Evolutionary conservation across 2,113 vertebrate genomes (phyloP), one percentile per base, ranked within the genome.

Genomic region (Phyllopteryx taeniolatus): DNA sequence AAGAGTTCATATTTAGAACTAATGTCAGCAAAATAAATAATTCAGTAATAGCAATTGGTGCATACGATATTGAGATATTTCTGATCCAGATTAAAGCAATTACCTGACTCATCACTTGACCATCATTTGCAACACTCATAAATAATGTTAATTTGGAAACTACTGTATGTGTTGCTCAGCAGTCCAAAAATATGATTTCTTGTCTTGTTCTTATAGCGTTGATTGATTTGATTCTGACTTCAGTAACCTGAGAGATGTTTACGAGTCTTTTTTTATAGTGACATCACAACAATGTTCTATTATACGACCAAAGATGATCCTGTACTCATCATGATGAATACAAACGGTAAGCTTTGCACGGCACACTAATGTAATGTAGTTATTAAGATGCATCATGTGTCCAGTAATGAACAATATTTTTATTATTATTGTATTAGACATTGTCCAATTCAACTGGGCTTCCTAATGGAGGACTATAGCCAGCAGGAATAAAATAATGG

Each of bases 401-500:
- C 35, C 35, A 20, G 35, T 42, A 19, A 63, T 20, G 61, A 63
- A 42, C 33, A 20, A 63, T 42, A 20, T 42, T 42, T 63, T 63
- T 39, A 19, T 20, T 42, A 42, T 42, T 63, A 11, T 5, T 47
- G 9, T 56, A 22, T 20, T 15, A 42, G 33, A 11, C 35, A 63
- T 20, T 62, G 8, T 42, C 9, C 33, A 62, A 63, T 63, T 44
- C 20, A 2, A 44, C 42, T 5, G 42, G 4, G 67, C 42, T 39
- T 35, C 42, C 67, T 57, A 77, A 56, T 67, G 17, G 33, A 72
- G 22, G 54, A 67, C 44, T 67, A 35, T 57, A 10, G 2, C 62
- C 20, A 66, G 14, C 47, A 42, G 67, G 35, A 78, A n/a, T 70
- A 76, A 20, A 17, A 73, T 35, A 63, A 70, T 47, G 20, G 35